Percentiles rank a stretch among this genome's conserved stretches.
Evolutionary conservation across 2,113 vertebrate genomes (phyloP).

Genomic region (Theristicus caerulescens): DNA sequence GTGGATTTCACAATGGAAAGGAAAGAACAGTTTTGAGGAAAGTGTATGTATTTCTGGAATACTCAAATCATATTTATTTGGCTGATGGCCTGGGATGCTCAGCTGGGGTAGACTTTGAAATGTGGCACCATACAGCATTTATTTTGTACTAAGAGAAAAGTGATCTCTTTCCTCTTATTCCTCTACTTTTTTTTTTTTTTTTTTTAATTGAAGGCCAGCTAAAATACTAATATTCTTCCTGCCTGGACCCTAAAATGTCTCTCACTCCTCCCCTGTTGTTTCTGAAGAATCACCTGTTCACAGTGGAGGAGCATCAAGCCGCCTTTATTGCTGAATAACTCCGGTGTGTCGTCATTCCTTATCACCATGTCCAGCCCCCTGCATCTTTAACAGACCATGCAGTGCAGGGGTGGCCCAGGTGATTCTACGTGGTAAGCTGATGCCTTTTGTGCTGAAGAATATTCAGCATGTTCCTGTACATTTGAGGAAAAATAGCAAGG

Average conservation of each 20-base stretch:
- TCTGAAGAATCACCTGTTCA: not conserved
- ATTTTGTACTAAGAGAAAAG: not conserved
- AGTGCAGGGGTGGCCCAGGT: not conserved
- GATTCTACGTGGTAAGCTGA: not conserved
- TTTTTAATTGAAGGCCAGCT: not conserved
- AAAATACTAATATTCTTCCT: not conserved
- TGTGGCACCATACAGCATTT: not conserved
- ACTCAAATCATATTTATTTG: not conserved
- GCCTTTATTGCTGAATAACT: not conserved
- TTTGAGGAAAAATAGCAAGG: not conserved
- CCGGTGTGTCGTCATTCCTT: not conserved
- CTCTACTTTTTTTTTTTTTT: not conserved
- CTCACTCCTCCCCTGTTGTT: rapidly evolving
- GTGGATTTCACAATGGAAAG: not conserved
- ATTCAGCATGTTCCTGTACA: not conserved
- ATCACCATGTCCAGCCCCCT: not conserved
- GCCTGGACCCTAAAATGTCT: not conserved
- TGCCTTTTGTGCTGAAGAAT: not conserved
- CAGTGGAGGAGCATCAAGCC: not conserved
- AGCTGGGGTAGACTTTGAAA: not conserved
- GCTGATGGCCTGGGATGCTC: not conserved
- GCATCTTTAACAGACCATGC: not conserved
- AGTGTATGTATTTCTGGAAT: not conserved
- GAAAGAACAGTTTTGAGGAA: not conserved
- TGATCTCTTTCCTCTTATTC: not conserved